Base-by-base conservation (phyloP, 1,140 invertebrate genomes). In the Dendroctonus valens region DNA sequence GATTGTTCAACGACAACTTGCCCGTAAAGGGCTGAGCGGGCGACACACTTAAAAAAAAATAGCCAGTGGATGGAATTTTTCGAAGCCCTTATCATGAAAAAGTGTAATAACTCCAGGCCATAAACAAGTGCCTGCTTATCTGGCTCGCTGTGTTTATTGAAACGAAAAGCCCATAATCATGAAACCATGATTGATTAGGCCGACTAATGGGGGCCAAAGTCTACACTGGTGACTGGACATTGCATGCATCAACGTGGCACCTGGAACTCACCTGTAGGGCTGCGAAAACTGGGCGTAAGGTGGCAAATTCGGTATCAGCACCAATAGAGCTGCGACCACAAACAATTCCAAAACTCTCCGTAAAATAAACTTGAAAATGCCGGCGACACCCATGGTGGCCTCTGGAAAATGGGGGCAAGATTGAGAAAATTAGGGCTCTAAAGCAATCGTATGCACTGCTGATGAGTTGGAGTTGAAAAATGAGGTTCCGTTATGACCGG, bases 1-100 rank as follows among this genome's bases (percentile, higher is more conserved):
- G 79, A 38, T 81, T 75, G 73, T 93, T 92, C 9, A 81, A 63
- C 6, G 79, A 80, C 46, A 91, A 77, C 8, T 79, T 76, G 5
- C 85, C 86, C 67, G 80, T 80, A 42, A 88, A 77, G 11, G 82
- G 77, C 72, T 77, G 78, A 11, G 80, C 71, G 6, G 87, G 81
- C 41, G 76, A 70, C 39, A 84, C 66, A 59, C 87, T 86, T 70
- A 83, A 76, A 72, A 46, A 55, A 5, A 59, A 46, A 59, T 11
- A 46, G 7, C 38, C 0, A 14, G 9, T 8, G 41, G n/a, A 46
- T 46, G 41, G 11, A 44, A 15, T 52, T 14, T 52, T 52, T 9
- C n/a, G 37, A n/a, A 14, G 9, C 12, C 12, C 9, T 46, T 9
- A 9, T 46, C 44, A 11, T 46, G 44, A 11, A 11, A 46, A 9